A percentile compares a stretch with the other conserved stretches of the same genome.
Conservation (phyloP, 1,140 invertebrate genomes). For the Calephelis virginiensis region DNA sequence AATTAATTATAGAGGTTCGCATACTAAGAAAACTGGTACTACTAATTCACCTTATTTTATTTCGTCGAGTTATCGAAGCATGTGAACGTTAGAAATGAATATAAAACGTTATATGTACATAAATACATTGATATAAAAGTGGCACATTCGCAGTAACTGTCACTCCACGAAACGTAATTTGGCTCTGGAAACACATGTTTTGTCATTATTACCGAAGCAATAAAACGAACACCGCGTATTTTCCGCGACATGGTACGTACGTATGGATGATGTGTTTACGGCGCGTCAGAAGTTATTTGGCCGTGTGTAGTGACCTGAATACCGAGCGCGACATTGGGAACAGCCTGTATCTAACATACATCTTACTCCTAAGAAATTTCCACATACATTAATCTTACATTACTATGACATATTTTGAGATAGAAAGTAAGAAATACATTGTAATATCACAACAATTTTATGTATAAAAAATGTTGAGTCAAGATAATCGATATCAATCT, state of each 20-base stretch:
- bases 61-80: no score
- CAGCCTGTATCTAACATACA: background rate
- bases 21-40: no score
- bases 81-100: no score
- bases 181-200: background rate
- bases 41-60: no score
- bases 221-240: background rate
- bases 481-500: no score
- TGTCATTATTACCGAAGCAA: background rate
- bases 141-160: background rate
- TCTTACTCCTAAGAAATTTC: slow-evolving; percentile 1
- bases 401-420: background rate
- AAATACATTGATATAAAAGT: background rate
- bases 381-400: slow-evolving; percentile 11
- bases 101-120: no score
- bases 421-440: no score
- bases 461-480: no score
- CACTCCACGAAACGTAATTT: background rate
- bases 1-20: no score
- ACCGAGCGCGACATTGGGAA: background rate
- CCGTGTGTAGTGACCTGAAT: slow-evolving; percentile 6
- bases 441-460: no score
- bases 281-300: background rate
- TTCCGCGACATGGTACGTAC: background rate
- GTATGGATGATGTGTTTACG: slow-evolving; percentile 1